Evolutionary conservation across 2,113 vertebrate species (phyloP).

Genomic region (Sialia sialis): DNA sequence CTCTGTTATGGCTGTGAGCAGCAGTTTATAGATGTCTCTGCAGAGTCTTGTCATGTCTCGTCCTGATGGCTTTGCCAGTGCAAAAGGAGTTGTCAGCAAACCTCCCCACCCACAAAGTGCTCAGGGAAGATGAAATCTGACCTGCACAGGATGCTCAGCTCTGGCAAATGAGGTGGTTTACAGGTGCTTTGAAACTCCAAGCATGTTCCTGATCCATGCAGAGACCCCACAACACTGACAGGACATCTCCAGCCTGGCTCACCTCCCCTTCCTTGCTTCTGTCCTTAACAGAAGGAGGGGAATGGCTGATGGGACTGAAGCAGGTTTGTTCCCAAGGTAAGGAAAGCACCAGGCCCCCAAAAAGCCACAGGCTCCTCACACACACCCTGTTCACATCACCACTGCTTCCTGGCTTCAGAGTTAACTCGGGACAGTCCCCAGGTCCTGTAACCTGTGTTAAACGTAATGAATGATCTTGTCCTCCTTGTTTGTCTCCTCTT

Average conservation of each 20-base stretch:
- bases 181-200: neutral
- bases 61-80: neutral
- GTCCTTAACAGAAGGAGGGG: neutral
- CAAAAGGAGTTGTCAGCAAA: neutral
- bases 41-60: neutral
- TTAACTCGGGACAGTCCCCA: neutral
- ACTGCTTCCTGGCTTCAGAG: neutral
- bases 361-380: neutral
- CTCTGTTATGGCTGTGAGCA: neutral
- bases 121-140: neutral
- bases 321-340: neutral
- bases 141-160: neutral
- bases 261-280: neutral
- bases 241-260: neutral
- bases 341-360: neutral
- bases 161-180: neutral
- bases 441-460: constrained; percentile 18
- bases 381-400: rapidly evolving
- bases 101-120: neutral
- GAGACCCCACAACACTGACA: rapidly evolving
- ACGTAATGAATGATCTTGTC: constrained; percentile 56
- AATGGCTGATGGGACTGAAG: neutral
- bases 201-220: neutral
- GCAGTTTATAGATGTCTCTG: neutral
- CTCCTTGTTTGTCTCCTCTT: constrained; percentile 61